Percentiles rank a stretch among this genome's conserved stretches.
Conservation (phyloP, 2,888 invertebrate genomes). For the Allygus modestus region DNA sequence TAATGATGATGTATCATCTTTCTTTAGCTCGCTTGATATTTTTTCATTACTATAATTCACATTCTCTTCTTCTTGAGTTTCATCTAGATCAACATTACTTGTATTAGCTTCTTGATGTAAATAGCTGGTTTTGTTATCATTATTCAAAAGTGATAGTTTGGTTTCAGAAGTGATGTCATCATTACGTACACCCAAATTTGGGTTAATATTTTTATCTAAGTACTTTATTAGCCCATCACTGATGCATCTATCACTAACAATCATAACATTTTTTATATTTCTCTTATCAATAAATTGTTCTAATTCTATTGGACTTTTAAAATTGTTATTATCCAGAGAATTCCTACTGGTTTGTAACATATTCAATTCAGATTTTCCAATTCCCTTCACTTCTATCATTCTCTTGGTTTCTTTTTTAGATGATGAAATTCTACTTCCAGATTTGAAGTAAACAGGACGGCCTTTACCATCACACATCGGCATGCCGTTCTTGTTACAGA, state of each 20-base stretch:
- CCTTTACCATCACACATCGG: slow-evolving; percentile 32
- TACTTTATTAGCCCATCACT: slow-evolving; percentile 19
- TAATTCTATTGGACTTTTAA: not conserved
- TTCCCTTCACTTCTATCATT: not conserved
- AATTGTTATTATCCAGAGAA: not conserved
- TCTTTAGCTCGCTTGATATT: not conserved
- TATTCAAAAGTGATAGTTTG: not conserved
- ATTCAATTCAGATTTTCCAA: not conserved
- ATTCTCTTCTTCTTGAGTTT: not conserved
- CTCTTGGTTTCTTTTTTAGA: not conserved
- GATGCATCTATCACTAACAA: not conserved
- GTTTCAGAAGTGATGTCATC: not conserved
- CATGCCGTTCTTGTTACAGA: slow-evolving; percentile 51
- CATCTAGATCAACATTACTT: not conserved
- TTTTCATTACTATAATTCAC: not conserved
- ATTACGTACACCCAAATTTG: not conserved
- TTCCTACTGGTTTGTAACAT: not conserved
- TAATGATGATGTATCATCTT: not conserved
- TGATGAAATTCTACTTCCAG: slow-evolving; percentile 21
- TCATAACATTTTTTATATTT: not conserved
- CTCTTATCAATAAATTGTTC: not conserved
- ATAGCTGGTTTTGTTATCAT: not conserved
- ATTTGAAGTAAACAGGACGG: slow-evolving; percentile 34
- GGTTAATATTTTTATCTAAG: not conserved
- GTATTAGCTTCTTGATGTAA: not conserved